Base-by-base conservation (phyloP, 2,888 invertebrate species). In the Eupeodes luniger region DNA sequence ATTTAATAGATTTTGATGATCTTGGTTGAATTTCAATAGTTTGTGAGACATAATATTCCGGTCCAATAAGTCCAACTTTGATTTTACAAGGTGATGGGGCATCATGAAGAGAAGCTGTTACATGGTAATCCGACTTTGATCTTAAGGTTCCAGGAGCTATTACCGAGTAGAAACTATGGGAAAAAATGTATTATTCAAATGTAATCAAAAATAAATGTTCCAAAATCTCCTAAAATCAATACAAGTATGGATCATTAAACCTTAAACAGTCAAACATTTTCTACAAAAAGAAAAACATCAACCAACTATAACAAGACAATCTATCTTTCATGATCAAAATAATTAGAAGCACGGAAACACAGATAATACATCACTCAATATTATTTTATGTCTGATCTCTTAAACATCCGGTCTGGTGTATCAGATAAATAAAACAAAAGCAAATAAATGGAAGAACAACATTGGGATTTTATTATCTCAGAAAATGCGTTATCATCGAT, bases 41-140 rank as follows among this genome's bases (percentile, higher is more conserved):
- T 90, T 96, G 95, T 3, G 96, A 96, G 76, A 96, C 95, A 75
- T 95, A 95, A 91, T 96, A 97, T 49, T 95, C 94, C 80, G 96
- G 96, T 11, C 97, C 98, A 85, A 95, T 96, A n/a, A 98, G 94
- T 53, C 96, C 96, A 53, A 98, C 95, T 88, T 96, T 96, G 57
- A 98, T 96, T 92, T 90, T 90, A 9, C 91, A 90, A 1, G 91
- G 91, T 0, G 91, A 84, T 34, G 89, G 88, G 44, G 91, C 90
- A 51, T 92, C 92, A 90, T 95, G 94, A 27, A 95, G 94, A 57
- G 95, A 95, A 57, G 98, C 95, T 7, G 97, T 96, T 4, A 79
- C 78, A 55, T 79, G 69, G 36, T 61, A 79, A 7, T 69, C 59
- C 0, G 78, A 69, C 51, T 61, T 69, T 27, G 78, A 61, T 69